Conservation (phyloP, 2,888 invertebrate species). For the Tetragonula carbonaria region DNA sequence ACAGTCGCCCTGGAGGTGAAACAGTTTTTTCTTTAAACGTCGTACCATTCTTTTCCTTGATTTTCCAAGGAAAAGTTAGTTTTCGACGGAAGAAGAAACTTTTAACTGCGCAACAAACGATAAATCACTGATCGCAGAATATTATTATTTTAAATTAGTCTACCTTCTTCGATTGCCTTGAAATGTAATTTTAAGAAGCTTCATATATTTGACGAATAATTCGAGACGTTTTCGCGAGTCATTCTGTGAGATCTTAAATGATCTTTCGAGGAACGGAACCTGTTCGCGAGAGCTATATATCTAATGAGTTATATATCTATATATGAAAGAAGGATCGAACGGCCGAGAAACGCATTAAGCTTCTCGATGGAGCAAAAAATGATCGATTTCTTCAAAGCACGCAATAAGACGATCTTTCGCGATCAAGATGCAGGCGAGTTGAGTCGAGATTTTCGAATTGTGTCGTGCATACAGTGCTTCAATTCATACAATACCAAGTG, state of each 20-base stretch:
- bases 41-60: not conserved
- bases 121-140: not conserved
- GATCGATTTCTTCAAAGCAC: slow-evolving; percentile 64
- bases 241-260: not conserved
- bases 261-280: not conserved
- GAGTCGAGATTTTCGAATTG: slow-evolving; percentile 61
- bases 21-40: slow-evolving; percentile 29
- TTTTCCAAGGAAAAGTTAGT: not conserved
- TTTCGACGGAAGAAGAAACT: not conserved
- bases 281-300: slow-evolving; percentile 6
- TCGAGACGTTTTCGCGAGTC: not conserved
- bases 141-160: not conserved
- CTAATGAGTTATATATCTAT: not conserved
- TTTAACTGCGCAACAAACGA: not conserved
- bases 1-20: slow-evolving; percentile 9
- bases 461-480: slow-evolving; percentile 51
- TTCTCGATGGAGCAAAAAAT: slow-evolving; percentile 50
- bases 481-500: slow-evolving; percentile 49
- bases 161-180: not conserved
- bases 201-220: not conserved
- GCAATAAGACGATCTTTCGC: slow-evolving; percentile 66
- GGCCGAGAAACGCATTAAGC: slow-evolving; percentile 34
- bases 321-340: not conserved
- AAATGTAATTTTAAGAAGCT: not conserved
- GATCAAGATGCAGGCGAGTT: slow-evolving; percentile 51